Evolutionary conservation across 2,113 vertebrate species (phyloP).

Genomic region (Pomatorhinus ruficollis): DNA sequence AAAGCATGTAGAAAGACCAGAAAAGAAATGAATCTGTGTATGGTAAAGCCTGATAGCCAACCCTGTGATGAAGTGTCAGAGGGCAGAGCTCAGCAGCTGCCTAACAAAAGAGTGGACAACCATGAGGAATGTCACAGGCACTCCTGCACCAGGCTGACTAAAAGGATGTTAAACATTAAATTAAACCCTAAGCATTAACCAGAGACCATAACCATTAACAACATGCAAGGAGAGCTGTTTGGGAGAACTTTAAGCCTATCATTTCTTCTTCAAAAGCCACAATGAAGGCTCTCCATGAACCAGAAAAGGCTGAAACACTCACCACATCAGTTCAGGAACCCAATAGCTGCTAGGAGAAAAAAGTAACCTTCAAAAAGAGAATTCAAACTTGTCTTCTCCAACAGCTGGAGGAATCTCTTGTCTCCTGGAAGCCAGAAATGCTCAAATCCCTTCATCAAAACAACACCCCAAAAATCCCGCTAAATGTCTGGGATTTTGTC

Average conservation of each 20-base stretch:
- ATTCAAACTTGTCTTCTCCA: not conserved
- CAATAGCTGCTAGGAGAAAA: not conserved
- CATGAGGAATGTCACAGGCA: not conserved
- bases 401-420: not conserved
- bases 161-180: not conserved
- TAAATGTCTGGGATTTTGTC: not conserved
- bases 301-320: not conserved
- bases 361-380: not conserved
- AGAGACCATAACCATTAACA: not conserved
- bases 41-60: not conserved
- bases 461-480: not conserved
- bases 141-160: conserved; percentile 5
- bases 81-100: not conserved
- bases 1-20: not conserved
- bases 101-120: not conserved
- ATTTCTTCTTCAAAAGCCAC: not conserved
- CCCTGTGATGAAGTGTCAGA: not conserved
- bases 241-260: not conserved
- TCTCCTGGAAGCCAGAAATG: not conserved
- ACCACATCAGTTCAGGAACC: not conserved
- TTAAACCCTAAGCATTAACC: not conserved
- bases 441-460: not conserved
- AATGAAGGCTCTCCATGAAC: not conserved
- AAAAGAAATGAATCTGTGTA: not conserved
- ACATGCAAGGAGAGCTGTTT: not conserved